Base-by-base conservation (phyloP, 1,140 invertebrate species). In the Dinoponera quadriceps region DNA sequence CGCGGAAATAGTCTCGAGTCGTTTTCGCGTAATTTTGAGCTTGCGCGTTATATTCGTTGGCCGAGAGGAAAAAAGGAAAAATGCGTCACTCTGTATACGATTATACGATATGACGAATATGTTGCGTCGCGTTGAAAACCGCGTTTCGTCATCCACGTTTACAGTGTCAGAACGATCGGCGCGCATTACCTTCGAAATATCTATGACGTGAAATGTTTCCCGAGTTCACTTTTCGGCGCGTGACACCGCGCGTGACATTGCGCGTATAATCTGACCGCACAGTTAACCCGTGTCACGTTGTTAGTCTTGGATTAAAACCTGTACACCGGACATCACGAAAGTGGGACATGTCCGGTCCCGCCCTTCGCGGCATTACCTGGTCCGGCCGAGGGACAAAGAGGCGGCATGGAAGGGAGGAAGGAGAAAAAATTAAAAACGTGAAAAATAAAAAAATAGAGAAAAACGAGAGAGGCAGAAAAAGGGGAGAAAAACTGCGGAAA, bases 241-340 rank as follows among this genome's bases (percentile, higher is more conserved):
- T 65, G 22, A 73, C 38, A 63, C 22, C 5, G 9, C 51, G 59
- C 49, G 18, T 65, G 22, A 73, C 38, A 63, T 81, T 38, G 55
- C 44, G 68, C 11, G 48, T 18, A 13, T 25, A 54, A 51, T 59
- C 29, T 60, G 18, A 65, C 54, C 68, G 75, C 71, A 83, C 63
- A 38, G 88, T 83, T 85, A 83, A 25, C 74, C 82, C 75, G 82
- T 71, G 55, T 72, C 74, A 83, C 71, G 82, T 91, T 69, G 87
- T 87, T 90, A 88, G 57, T 69, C 57, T 51, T 48, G 80, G 87
- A 91, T 91, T 91, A 90, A 82, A 90, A 91, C 90, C 38, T 90
- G 85, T 81, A 85, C 77, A 82, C 57, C 80, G 85, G 48, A 71
- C 27, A 80, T 73, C 83, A 63, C 82, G 77, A 91, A 88, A 87